Percentiles rank a stretch among this genome's conserved stretches.
Conservation (phyloP, 2,888 invertebrate genomes). For the Tetropium fuscum region DNA sequence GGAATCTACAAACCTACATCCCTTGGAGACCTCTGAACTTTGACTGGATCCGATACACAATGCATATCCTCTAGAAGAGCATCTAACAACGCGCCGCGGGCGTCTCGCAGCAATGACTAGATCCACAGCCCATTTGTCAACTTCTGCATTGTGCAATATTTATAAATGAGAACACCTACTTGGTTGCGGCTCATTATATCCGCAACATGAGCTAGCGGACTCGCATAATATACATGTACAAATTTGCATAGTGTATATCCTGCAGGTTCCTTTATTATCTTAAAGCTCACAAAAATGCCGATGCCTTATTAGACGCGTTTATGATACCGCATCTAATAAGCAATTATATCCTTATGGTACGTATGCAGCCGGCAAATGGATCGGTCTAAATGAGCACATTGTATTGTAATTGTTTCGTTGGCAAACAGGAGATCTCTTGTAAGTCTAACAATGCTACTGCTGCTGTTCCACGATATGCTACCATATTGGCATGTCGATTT, state of each 20-base stretch:
- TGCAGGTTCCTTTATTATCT: constrained; percentile 11
- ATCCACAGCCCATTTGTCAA: constrained; percentile 40
- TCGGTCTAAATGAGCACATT: constrained; percentile 24
- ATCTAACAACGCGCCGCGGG: constrained; percentile 6
- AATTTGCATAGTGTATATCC: constrained; percentile 22
- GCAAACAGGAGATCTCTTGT: constrained; percentile 3
- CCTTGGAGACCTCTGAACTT: constrained; percentile 51
- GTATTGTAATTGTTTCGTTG: constrained; percentile 24
- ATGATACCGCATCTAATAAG: constrained; percentile 29
- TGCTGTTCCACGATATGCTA: no score
- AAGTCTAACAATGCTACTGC: constrained; percentile 13
- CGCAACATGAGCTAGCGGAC: constrained; percentile 39
- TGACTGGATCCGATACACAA: constrained; percentile 26
- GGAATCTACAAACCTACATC: constrained; percentile 55
- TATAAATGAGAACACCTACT: constrained; percentile 51
- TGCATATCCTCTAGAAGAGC: constrained; percentile 20
- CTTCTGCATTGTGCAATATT: constrained; percentile 43
- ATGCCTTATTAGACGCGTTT: constrained; percentile 25
- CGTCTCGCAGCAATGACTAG: neutral
- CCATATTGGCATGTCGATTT: no score
- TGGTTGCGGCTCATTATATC: constrained; percentile 46
- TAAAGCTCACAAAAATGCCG: neutral
- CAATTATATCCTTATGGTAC: constrained; percentile 27
- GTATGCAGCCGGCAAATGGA: constrained; percentile 18
- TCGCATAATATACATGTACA: constrained; percentile 36